A percentile compares a stretch with the other conserved stretches of the same genome.
These are phyloP conservation scores for Mugil cephalus DNA, from an alignment of 2,113 vertebrate species.

Conservation along the genomic window DNA sequence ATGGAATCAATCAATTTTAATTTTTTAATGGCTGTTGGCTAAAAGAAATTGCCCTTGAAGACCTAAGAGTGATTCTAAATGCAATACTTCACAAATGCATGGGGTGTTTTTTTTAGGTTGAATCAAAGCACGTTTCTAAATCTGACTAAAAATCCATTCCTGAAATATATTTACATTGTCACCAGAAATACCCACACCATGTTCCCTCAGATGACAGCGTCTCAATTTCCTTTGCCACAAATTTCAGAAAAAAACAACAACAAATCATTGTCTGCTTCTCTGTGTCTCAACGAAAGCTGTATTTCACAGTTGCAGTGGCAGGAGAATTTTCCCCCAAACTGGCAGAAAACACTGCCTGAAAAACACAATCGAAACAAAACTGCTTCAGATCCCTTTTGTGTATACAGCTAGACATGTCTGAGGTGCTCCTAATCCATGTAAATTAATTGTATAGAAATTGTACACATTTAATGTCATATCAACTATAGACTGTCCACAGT, in stretches of 20 bases:
- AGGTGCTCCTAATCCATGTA: neutral
- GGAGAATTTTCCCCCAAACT: neutral
- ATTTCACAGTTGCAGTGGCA: constrained; percentile 25
- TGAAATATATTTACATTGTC: constrained; percentile 36
- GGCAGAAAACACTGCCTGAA: neutral
- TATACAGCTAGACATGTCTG: neutral
- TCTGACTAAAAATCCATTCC: constrained; percentile 18
- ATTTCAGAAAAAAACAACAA: neutral
- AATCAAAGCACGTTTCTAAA: constrained; percentile 3
- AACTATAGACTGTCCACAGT: neutral
- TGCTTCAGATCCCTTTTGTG: neutral
- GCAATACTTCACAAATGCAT: too few relatives aligned
- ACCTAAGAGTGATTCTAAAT: too few relatives aligned
- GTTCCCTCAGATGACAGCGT: constrained; percentile 22
- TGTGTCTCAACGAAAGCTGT: constrained; percentile 35
- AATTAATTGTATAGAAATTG: neutral
- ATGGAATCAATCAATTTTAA: too few relatives aligned
- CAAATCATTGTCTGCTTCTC: constrained; percentile 19
- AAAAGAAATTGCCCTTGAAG: too few relatives aligned
- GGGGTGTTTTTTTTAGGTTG: neutral
- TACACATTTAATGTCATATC: neutral
- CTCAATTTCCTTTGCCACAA: constrained; percentile 8
- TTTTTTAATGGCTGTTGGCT: too few relatives aligned
- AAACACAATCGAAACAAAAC: constrained; percentile 23
- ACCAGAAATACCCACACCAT: neutral